Percentiles rank a stretch among this genome's conserved stretches.
phyloP scores from a whole-genome alignment of 2,888 invertebrate genomes.

The Ochropleura plecta region DNA sequence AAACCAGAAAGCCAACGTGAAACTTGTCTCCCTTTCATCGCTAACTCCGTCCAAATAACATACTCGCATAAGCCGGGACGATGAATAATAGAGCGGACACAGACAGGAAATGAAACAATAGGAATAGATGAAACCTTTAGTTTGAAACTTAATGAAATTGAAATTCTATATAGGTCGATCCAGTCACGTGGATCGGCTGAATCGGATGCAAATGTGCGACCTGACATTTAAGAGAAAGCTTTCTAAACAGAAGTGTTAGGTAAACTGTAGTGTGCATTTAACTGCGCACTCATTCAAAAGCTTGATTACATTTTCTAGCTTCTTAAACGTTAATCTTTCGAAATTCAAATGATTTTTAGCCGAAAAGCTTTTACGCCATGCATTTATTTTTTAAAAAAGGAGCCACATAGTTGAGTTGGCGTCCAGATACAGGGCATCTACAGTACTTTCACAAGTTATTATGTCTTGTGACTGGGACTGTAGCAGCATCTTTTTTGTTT shows the following conservation, averaged over 20 bases:
- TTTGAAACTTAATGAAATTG: slow-evolving; percentile 50
- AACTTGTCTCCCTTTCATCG: slow-evolving; percentile 5
- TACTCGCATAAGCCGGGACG: slow-evolving; percentile 64
- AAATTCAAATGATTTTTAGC: not conserved
- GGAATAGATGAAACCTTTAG: slow-evolving; percentile 60
- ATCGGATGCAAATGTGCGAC: slow-evolving; percentile 19
- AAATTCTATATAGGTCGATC: slow-evolving; percentile 40
- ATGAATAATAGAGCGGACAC: slow-evolving; percentile 74
- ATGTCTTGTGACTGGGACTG: too few species aligned
- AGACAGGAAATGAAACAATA: slow-evolving; percentile 73
- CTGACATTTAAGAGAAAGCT: slow-evolving; percentile 23
- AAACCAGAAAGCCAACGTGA: slow-evolving; percentile 8
- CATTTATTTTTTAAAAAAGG: too few species aligned
- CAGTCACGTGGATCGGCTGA: slow-evolving; percentile 34
- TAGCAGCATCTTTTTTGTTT: too few species aligned
- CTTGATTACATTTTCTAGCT: not conserved
- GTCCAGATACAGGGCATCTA: too few species aligned
- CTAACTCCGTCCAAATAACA: slow-evolving; percentile 62
- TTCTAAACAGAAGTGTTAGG: slow-evolving; percentile 6
- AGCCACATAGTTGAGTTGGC: too few species aligned
- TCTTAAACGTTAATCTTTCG: not conserved
- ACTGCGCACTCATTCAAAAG: not conserved
- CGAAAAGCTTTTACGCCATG: too few species aligned
- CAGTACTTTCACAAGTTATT: too few species aligned
- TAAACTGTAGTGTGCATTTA: not conserved